phyloP scores from a whole-genome alignment of 1,140 invertebrate species.

The Micrasema minimum region DNA sequence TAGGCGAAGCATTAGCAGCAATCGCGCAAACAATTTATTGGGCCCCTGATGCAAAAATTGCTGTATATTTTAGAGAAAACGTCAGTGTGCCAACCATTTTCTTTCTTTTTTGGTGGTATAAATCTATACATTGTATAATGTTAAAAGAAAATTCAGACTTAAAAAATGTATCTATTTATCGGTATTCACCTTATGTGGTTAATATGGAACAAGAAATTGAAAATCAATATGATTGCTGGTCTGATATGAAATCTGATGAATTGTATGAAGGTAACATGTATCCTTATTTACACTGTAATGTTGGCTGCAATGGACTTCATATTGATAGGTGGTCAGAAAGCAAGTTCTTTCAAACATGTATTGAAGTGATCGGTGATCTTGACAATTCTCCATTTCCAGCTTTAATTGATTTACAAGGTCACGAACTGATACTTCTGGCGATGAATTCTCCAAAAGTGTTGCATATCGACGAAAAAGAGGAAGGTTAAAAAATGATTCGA shows the following conservation, averaged over 20 bases:
- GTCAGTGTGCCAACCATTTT: constrained; percentile 7
- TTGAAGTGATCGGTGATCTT: constrained; percentile 7
- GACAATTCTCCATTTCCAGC: not conserved
- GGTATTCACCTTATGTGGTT: constrained; percentile 28
- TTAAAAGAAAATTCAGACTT: constrained; percentile 12
- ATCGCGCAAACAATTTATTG: constrained; percentile 26
- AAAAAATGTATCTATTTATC: not conserved
- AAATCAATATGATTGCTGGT: constrained; percentile 39
- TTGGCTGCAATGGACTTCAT: not conserved
- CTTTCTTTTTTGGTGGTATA: constrained; percentile 36
- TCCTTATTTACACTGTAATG: constrained; percentile 27
- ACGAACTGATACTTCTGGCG: constrained; percentile 20
- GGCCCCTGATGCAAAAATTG: constrained; percentile 21
- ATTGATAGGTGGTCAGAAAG: not conserved
- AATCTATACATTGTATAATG: constrained; percentile 25
- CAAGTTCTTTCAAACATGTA: constrained; percentile 20
- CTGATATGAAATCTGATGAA: constrained; percentile 19
- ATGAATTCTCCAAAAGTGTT: constrained; percentile 13
- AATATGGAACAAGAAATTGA: not conserved
- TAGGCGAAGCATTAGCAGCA: constrained; percentile 9
- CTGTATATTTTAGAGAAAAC: constrained; percentile 5
- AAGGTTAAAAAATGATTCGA: constrained; percentile 38
- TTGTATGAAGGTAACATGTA: constrained; percentile 36
- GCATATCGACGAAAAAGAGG: constrained; percentile 24
- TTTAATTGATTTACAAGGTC: constrained; percentile 43